Base-by-base conservation (phyloP, 2,888 invertebrate species). In the Drosophila flavopinicola region DNA sequence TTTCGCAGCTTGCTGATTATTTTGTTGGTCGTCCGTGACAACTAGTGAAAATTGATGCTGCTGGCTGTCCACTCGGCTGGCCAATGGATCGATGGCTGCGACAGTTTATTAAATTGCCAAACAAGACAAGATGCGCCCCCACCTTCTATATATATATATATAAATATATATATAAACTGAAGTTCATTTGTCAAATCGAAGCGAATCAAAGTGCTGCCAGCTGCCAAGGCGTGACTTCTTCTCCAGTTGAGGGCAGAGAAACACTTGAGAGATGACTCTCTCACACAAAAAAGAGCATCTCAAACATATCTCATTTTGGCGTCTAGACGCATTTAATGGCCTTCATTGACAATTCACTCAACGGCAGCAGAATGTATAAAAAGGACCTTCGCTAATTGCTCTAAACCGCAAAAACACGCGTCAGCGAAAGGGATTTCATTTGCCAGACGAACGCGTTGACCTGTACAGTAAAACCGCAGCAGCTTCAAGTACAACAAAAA, bases 11-110 rank as follows among this genome's bases (percentile, higher is more conserved):
- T 53, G 41, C 44, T 78, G 82, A 80, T 66, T 74, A 70, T 66
- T 65, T 71, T 48, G 63, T 47, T 52, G 66, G 79, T 79, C 70
- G 70, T 64, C 84, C 65, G 24, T 69, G 79, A 61, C 85, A 73
- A 80, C 80, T 67, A 75, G 58, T 71, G 84, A 77, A 86, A 86
- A 82, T 82, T 79, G 84, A 86, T 83, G 84, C 63, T 38, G 42
- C 42, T 54, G 45, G 45, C 35, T 33, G 51, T 82, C 64, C 66
- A 74, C 86, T 74, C 79, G 77, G 75, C 60, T 75, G 72, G 75
- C 47, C 83, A 66, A 58, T 51, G 45, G 47, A 42, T 58, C 59
- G 47, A 59, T 61, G 42, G 47, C 44, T 47, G 20, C 20, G 66
- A 30, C 57, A 78, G 75, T 82, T 85, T 82, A 85, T 78, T 85